Conservation (phyloP, 2,113 vertebrate genomes). For the Oncorhynchus keta region DNA sequence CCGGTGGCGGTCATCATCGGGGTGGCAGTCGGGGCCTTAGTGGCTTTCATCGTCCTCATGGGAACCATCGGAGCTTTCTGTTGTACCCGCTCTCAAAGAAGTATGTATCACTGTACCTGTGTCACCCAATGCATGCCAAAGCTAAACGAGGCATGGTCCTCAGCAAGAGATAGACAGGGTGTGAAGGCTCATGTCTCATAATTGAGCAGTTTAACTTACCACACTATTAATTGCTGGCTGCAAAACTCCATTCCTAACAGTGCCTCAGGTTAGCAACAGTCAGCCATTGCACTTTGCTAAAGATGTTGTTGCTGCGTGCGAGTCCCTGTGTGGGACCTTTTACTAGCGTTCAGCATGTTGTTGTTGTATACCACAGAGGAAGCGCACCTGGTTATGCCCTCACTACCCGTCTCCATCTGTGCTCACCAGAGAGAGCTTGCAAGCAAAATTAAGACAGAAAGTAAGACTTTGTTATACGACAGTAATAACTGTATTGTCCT, state of each 20-base stretch:
- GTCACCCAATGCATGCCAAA: constrained; percentile 31
- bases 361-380: constrained; percentile 82
- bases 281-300: constrained; percentile 57
- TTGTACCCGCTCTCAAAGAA: constrained; percentile 96
- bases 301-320: constrained; percentile 46
- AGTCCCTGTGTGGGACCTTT: constrained; percentile 42
- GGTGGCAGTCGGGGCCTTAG: constrained; percentile 93
- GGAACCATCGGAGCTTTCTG: constrained; percentile 97
- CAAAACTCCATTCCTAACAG: constrained; percentile 33
- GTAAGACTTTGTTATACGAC: constrained; percentile 77
- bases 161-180: constrained; percentile 27
- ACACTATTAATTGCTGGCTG: constrained; percentile 1
- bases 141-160: background rate
- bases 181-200: background rate
- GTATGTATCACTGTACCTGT: constrained; percentile 73
- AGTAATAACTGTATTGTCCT: constrained; percentile 67
- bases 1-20: constrained; percentile 97
- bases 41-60: constrained; percentile 94
- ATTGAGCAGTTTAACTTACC: background rate
- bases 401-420: constrained; percentile 83
- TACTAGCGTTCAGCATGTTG: constrained; percentile 74
- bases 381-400: constrained; percentile 82
- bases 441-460: constrained; percentile 85
- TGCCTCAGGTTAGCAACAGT: constrained; percentile 64
- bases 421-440: constrained; percentile 83